Base-by-base conservation (phyloP, 2,888 invertebrate genomes). In the Nomada fabriciana region DNA sequence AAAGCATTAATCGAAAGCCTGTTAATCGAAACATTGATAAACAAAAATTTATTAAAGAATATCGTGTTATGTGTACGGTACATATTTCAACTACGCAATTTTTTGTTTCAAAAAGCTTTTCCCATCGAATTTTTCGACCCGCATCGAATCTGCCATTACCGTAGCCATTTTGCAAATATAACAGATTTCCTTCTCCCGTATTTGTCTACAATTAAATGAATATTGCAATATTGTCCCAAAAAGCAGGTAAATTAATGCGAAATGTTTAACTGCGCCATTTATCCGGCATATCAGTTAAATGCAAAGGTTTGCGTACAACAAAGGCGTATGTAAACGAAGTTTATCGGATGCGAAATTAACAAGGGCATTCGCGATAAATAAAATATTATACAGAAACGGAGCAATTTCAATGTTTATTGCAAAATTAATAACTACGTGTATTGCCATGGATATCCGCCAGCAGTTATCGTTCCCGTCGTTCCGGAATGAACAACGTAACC, bases 391-490 rank as follows among this genome's bases (percentile, higher is more conserved):
- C 1, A 11, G 9, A 36, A 60, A 61, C 29, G 18, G 42, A n/a
- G 15, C 29, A 57, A n/a, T 53, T 42, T 9, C 43, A 10, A 10
- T 18, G 20, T 71, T 76, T 55, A 11, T 11, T 20, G 18, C 50
- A 63, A 76, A 63, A 64, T 64, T 72, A 50, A 76, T 76, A 72
- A 47, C 36, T 36, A 13, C 50, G 10, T 10, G 29, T 23, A 36
- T 15, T 2, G 23, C 23, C n/a, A 47, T 57, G 64, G 42, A 25
- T 64, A 23, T 20, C 2, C 13, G 29, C 3, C n/a, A 23, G 9
- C 2, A 55, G 63, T 64, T 47, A 43, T 10, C 47, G n/a, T 57
- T 47, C 15, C 18, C 2, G n/a, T 15, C 10, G n/a, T 42, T n/a
- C 42, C 4, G 7, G 7, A 36, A 36, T 36, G 36, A 36, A 36